Conservation (phyloP, 1,140 invertebrate species). For the Pogonus chalceus region DNA sequence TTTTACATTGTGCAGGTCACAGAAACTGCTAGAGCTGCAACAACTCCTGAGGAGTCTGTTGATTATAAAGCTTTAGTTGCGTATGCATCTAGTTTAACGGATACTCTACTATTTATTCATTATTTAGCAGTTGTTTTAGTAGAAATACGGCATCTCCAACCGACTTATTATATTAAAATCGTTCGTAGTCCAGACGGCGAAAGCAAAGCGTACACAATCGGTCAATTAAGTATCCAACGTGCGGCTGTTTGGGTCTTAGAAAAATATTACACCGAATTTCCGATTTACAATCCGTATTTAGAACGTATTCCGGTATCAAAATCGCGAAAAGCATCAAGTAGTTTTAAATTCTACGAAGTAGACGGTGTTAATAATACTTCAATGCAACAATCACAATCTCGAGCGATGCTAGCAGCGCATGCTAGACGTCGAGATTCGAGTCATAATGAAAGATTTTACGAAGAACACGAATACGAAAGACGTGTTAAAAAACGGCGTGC, state of each 20-base stretch:
- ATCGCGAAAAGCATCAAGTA: constrained; percentile 63
- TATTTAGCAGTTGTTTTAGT: constrained; percentile 87
- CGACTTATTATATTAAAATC: constrained; percentile 82
- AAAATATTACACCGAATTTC: constrained; percentile 92
- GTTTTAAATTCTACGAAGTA: constrained; percentile 96
- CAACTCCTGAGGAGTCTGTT: constrained; percentile 63
- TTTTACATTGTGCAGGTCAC: constrained; percentile 91
- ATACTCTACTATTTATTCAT: constrained; percentile 90
- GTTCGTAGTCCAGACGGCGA: constrained; percentile 91
- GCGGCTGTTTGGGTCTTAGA: constrained; percentile 90
- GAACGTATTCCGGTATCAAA: constrained; percentile 81
- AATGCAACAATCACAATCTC: constrained; percentile 52
- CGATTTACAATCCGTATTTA: constrained; percentile 93
- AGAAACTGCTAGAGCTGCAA: constrained; percentile 65
- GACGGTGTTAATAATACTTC: constrained; percentile 70
- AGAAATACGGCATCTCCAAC: constrained; percentile 83
- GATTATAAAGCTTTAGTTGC: constrained; percentile 78
- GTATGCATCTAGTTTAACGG: constrained; percentile 82
- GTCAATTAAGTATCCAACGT: constrained; percentile 87
- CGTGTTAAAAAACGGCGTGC: constrained; percentile 84
- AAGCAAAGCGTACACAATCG: constrained; percentile 74
- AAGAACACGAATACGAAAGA: constrained; percentile 93
- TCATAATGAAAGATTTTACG: constrained; percentile 95
- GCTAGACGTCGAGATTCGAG: constrained; percentile 66
- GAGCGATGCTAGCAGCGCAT: constrained; percentile 59